Conservation (phyloP, 2,113 vertebrate genomes). For the Neofelis nebulosa region DNA sequence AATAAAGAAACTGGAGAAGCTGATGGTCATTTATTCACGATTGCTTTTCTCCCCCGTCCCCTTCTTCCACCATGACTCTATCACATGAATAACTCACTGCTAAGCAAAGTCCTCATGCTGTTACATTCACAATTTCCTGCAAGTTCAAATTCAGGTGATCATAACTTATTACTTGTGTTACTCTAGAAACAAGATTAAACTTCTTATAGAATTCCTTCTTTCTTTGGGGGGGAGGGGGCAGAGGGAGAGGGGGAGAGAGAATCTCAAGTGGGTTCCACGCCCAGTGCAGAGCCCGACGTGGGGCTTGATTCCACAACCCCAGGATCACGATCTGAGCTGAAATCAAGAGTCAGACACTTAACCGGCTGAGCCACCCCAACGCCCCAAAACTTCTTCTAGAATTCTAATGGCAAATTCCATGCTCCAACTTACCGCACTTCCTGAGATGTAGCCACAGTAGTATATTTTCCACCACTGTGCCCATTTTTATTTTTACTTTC, state of each 20-base stretch:
- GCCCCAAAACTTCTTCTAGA: not conserved
- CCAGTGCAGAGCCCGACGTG: no score
- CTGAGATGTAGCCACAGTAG: not conserved
- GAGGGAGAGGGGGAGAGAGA: no score
- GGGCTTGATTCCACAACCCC: no score
- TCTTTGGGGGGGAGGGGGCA: no score
- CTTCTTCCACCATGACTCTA: not conserved
- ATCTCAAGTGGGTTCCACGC: no score
- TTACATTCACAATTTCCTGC: not conserved
- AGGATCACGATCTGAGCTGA: no score
- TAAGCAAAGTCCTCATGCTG: conserved; percentile 9
- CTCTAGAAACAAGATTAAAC: conserved; percentile 17
- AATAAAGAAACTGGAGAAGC: not conserved
- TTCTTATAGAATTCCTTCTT: not conserved
- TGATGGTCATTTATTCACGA: not conserved
- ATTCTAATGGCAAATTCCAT: conserved; percentile 23
- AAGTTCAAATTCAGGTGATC: conserved; percentile 22
- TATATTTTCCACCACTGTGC: not conserved
- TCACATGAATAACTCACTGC: conserved; percentile 1
- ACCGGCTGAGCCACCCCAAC: no score
- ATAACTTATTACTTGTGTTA: not conserved
- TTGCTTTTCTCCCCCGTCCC: not conserved
- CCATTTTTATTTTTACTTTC: not conserved
- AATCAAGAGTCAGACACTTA: no score
- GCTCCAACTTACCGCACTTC: not conserved